Evolutionary conservation across 2,888 invertebrate species (phyloP), one percentile per base, ranked within the genome.

Genomic region (Hyppa rectilinea): DNA sequence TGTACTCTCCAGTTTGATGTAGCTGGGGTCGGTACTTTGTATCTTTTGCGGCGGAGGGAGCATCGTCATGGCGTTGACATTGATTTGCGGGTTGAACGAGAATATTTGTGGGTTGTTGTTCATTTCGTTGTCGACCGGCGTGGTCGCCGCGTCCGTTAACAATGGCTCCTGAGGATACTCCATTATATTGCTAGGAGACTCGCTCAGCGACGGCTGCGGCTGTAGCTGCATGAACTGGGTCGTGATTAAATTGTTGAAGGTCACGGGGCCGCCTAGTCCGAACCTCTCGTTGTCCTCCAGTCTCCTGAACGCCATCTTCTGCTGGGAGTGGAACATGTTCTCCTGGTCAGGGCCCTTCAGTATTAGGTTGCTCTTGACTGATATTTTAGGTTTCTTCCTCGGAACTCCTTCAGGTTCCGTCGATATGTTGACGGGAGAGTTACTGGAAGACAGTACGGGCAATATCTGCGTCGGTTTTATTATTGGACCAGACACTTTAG

Each of bases 331-430:
- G 75, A 96, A 96, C 93, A 94, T 95, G 78, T 96, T 94, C 36
- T 92, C 93, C 75, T 95, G 94, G 82, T 96, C 96, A 0, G 96
- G 96, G 0, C 96, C 96, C 85, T 96, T 96, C 4, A 96, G 84
- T 77, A 96, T 95, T 49, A 96, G 84, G 81, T 96, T 96, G 80
- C 96, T 96, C 85, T 96, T 96, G 0, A 96, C 96, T 1, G 96
- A 96, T 90, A 96, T 96, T 82, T 96, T 96, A 0, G 96, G 94
- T 68, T 96, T 96, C 80, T 96, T 96, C 38, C 96, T 89, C 0
- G 95, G 95, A 49, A 84, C 88, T 2, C 93, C 92, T 43, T 96
- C 95, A 4, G 72, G 66, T 43, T 95, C 95, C 20, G 87, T 84
- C 0, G 87, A 82, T 43, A 91, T 89, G 67, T 91, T 92, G 1